phyloP scores from a whole-genome alignment of 2,797 vertebrate genomes.

The Sebastes hubbsi region DNA sequence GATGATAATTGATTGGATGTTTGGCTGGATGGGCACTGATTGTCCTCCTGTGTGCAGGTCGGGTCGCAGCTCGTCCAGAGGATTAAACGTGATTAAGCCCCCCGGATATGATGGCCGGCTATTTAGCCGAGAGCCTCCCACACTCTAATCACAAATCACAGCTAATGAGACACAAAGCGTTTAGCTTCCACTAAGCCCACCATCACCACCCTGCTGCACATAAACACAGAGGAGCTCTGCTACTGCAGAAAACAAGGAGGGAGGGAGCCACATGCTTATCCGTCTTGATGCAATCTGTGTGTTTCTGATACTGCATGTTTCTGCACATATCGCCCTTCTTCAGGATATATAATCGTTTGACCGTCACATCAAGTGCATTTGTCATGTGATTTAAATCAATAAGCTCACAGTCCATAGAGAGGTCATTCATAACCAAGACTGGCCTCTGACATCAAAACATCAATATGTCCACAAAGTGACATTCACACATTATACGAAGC shows the following conservation, averaged over 20 bases:
- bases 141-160: conserved; percentile 68
- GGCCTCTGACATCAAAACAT: not conserved
- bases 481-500: not conserved
- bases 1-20: conserved; percentile 57
- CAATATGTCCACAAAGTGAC: not conserved
- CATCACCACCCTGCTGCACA: conserved; percentile 34
- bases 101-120: conserved; percentile 43
- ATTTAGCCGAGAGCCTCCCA: conserved; percentile 52
- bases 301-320: not conserved
- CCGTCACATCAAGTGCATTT: not conserved
- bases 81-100: conserved; percentile 54
- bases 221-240: conserved; percentile 20
- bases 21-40: conserved; percentile 23
- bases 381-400: conserved; percentile 17
- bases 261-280: not conserved
- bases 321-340: not conserved
- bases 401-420: conserved; percentile 6
- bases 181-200: conserved; percentile 45
- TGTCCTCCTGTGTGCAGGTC: conserved; percentile 35
- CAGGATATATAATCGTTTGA: not conserved
- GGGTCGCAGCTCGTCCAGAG: conserved; percentile 40
- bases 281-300: not conserved
- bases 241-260: conserved; percentile 15
- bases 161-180: conserved; percentile 67
- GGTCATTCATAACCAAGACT: conserved; percentile 1